Evolutionary conservation across 2,113 vertebrate genomes (phyloP).

Genomic region (Myrmecobius fasciatus): DNA sequence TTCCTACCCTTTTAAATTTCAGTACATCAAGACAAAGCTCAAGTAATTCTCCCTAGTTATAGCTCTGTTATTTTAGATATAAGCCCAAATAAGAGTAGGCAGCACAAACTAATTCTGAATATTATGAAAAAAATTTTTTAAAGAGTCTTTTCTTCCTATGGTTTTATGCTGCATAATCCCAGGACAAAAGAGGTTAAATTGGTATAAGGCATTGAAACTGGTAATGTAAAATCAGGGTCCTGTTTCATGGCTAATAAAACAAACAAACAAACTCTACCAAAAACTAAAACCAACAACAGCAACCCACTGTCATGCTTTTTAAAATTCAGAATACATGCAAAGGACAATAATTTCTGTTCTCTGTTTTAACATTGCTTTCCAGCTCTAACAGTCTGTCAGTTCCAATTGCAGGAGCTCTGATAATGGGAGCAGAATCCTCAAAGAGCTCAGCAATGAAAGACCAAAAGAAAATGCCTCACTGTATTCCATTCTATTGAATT

Average conservation of each 20-base stretch:
- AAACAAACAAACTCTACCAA: neutral
- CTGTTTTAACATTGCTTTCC: neutral
- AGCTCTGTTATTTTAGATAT: constrained; percentile 29
- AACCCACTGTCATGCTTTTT: neutral
- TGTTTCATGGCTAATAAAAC: neutral
- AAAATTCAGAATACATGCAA: neutral
- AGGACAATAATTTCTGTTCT: neutral
- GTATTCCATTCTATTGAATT: neutral
- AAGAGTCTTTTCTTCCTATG: constrained; percentile 88
- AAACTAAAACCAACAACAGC: neutral
- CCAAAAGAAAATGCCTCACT: neutral
- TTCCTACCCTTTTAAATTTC: too few relatives aligned
- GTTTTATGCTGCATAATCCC: constrained; percentile 90
- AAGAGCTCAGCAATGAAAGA: neutral
- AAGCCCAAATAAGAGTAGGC: constrained; percentile 84
- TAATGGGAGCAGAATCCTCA: neutral
- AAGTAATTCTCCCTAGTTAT: too few relatives aligned
- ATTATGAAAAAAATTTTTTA: constrained; percentile 88
- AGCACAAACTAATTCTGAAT: constrained; percentile 87
- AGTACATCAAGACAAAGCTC: too few relatives aligned
- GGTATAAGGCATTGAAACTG: neutral
- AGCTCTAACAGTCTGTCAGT: neutral
- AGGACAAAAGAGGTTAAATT: constrained; percentile 30
- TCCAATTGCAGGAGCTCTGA: neutral
- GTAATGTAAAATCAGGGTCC: neutral